Evolutionary conservation across 2,888 invertebrate genomes (phyloP).

Genomic region (Lepetodrilus schrolli): DNA sequence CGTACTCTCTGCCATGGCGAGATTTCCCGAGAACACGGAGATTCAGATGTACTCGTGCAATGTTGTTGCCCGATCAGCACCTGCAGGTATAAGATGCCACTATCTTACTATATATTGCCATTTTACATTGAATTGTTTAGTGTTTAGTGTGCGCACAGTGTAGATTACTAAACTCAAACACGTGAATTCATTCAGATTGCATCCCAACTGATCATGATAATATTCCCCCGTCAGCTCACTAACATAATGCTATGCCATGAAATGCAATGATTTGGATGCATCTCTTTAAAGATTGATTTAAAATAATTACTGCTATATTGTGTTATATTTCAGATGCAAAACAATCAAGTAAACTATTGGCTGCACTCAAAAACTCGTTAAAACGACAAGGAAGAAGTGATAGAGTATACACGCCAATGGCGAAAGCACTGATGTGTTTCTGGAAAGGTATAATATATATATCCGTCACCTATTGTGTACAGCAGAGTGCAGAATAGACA

Average conservation of each 20-base stretch:
- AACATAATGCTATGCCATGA: neutral
- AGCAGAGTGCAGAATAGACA: too few relatives aligned
- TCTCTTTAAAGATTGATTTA: neutral
- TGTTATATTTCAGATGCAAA: neutral
- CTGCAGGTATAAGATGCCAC: slow-evolving; percentile 21
- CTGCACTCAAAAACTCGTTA: neutral
- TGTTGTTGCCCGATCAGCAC: slow-evolving; percentile 30
- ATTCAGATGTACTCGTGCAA: slow-evolving; percentile 40
- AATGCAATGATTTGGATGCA: neutral
- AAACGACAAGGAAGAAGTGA: neutral
- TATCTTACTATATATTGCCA: neutral
- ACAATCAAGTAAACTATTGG: neutral
- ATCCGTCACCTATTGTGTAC: too few relatives aligned
- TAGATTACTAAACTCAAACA: neutral
- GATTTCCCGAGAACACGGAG: slow-evolving; percentile 41
- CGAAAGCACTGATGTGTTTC: slow-evolving; percentile 1
- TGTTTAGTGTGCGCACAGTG: too few relatives aligned
- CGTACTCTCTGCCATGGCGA: slow-evolving; percentile 24
- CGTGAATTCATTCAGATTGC: neutral
- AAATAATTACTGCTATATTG: too few relatives aligned
- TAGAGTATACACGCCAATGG: neutral
- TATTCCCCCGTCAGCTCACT: neutral
- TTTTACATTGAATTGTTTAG: too few relatives aligned
- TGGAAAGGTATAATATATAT: slow-evolving; percentile 19
- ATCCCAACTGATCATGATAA: neutral